These are phyloP conservation scores for Propithecus deckenii DNA, from an alignment of 2,797 vertebrate species.

Conservation along the genomic window DNA sequence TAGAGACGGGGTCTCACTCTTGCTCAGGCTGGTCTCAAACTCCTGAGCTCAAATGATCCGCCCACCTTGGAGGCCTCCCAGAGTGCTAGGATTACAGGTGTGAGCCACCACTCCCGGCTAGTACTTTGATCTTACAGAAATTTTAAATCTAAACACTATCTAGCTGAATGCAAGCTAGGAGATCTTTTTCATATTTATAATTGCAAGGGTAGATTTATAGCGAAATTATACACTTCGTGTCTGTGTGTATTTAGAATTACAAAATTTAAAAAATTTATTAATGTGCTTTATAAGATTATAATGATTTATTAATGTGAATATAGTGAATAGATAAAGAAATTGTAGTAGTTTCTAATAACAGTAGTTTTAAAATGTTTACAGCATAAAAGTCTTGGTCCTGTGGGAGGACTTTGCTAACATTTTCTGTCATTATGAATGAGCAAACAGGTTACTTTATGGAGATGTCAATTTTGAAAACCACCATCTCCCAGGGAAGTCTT, in stretches of 20 bases:
- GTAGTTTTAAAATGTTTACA: neutral
- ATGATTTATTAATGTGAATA: neutral
- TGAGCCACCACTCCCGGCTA: neutral
- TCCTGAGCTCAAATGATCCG: too few relatives aligned
- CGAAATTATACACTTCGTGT: neutral
- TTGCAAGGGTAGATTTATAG: neutral
- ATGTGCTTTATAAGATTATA: neutral
- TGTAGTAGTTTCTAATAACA: neutral
- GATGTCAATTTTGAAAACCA: neutral
- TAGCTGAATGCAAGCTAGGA: neutral
- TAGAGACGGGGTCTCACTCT: too few relatives aligned
- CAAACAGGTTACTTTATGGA: neutral
- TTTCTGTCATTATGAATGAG: neutral
- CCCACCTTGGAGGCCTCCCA: too few relatives aligned
- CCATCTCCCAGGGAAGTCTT: neutral
- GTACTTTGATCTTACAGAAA: neutral
- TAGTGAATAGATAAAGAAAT: neutral
- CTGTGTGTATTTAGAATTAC: neutral
- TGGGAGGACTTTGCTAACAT: neutral
- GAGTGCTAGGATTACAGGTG: too few relatives aligned
- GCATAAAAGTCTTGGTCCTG: neutral
- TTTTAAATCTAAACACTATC: neutral
- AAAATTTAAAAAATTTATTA: neutral
- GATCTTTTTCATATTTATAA: slow-evolving; percentile 5
- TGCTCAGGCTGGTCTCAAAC: too few relatives aligned